phyloP scores from a whole-genome alignment of 2,888 invertebrate genomes.

The Drosophila koepferae region DNA sequence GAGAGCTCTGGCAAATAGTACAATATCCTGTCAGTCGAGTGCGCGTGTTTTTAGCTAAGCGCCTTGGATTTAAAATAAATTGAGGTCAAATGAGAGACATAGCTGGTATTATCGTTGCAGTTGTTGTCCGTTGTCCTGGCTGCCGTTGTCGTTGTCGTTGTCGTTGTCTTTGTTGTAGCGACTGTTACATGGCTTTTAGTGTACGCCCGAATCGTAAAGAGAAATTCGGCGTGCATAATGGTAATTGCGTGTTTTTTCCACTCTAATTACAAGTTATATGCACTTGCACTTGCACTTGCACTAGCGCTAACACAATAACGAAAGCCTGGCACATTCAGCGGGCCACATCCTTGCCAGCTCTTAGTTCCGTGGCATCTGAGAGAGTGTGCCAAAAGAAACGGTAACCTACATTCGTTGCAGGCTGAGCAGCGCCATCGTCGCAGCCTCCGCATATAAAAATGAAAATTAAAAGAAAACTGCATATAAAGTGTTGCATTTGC shows the following conservation, averaged over 20 bases:
- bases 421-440: constrained; percentile 42
- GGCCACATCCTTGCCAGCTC: constrained; percentile 46
- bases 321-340: constrained; percentile 21
- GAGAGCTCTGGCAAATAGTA: constrained; percentile 19
- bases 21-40: constrained; percentile 45
- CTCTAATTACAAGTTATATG: constrained; percentile 76
- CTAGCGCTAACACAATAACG: constrained; percentile 42
- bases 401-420: constrained; percentile 69
- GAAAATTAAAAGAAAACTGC: constrained; percentile 75
- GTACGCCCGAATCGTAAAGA: constrained; percentile 62
- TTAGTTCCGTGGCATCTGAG: constrained; percentile 32
- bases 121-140: constrained; percentile 32
- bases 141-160: constrained; percentile 27
- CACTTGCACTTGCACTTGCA: constrained; percentile 43
- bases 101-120: constrained; percentile 38
- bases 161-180: constrained; percentile 26
- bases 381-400: constrained; percentile 63
- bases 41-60: constrained; percentile 71
- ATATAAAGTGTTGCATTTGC: constrained; percentile 79
- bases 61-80: constrained; percentile 75
- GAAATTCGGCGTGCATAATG: constrained; percentile 79
- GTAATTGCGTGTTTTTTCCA: constrained; percentile 78
- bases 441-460: constrained; percentile 70
- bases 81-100: constrained; percentile 68
- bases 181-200: constrained; percentile 49